phyloP scores from a whole-genome alignment of 2,888 invertebrate species.

The Timandra comae region DNA sequence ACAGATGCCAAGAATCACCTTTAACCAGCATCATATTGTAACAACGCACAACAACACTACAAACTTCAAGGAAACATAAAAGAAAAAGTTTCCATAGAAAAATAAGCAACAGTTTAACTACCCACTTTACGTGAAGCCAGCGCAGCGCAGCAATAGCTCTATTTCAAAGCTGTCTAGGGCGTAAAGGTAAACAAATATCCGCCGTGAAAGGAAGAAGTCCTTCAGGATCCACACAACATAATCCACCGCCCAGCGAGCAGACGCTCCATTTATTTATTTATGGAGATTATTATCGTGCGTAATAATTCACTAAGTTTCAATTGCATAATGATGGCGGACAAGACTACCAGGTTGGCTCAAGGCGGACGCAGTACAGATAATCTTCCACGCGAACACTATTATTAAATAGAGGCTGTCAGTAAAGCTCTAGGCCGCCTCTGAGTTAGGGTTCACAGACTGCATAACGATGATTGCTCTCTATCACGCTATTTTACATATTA shows the following conservation, averaged over 20 bases:
- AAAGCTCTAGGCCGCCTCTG: constrained; percentile 38
- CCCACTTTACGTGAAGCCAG: constrained; percentile 9
- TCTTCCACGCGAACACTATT: constrained; percentile 60
- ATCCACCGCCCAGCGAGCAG: constrained; percentile 37
- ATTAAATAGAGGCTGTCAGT: constrained; percentile 69
- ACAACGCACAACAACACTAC: too few species aligned
- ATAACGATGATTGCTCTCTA: constrained; percentile 12
- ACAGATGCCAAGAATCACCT: too few species aligned
- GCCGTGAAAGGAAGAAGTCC: constrained; percentile 22
- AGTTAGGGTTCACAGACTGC: constrained; percentile 11
- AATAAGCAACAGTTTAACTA: constrained; percentile 1
- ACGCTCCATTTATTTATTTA: constrained; percentile 68
- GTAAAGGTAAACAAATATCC: constrained; percentile 13
- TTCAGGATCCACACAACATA: constrained; percentile 35
- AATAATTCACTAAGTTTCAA: constrained; percentile 77
- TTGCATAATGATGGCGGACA: constrained; percentile 74
- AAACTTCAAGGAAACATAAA: constrained; percentile 4
- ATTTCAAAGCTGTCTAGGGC: constrained; percentile 13
- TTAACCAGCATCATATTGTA: too few species aligned
- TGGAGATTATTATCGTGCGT: constrained; percentile 72
- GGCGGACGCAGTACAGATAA: constrained; percentile 64
- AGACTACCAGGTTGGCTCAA: constrained; percentile 59
- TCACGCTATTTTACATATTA: constrained; percentile 11
- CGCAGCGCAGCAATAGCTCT: constrained; percentile 13
- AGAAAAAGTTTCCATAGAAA: neutral